phyloP scores from a whole-genome alignment of 2,113 vertebrate species.

The Colinus virginianus region DNA sequence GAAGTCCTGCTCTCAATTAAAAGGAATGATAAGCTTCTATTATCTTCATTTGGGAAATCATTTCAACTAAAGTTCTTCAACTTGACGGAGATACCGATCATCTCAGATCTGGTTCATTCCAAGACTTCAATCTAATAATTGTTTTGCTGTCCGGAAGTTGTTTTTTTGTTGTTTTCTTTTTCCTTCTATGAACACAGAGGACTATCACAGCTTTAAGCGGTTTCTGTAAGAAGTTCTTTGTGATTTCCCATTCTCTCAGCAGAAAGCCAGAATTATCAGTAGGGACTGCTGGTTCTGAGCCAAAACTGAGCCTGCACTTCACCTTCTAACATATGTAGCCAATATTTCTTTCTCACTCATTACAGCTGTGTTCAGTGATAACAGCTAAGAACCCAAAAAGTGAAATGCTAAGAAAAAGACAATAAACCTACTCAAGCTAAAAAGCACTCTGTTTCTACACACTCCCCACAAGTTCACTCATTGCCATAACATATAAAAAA shows the following conservation, averaged over 20 bases:
- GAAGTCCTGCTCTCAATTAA: neutral
- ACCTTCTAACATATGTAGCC: neutral
- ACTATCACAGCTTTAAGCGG: accelerated
- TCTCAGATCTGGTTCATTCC: accelerated
- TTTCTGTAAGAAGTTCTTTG: neutral
- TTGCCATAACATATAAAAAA: neutral
- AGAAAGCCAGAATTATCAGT: neutral
- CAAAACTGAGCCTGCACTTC: neutral
- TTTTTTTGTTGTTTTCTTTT: neutral
- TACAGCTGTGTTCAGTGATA: neutral
- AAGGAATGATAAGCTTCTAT: neutral
- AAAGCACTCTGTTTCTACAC: neutral
- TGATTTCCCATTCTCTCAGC: neutral
- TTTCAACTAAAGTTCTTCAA: neutral
- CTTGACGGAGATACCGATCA: neutral
- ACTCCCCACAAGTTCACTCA: neutral
- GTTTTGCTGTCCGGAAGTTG: neutral
- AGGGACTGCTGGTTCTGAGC: neutral
- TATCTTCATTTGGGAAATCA: neutral
- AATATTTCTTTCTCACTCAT: neutral
- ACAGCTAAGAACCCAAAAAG: neutral
- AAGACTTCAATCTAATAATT: neutral
- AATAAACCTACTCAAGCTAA: neutral
- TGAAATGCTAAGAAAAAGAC: neutral
- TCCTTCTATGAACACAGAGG: neutral